These are phyloP conservation scores for Mesoclemmys tuberculata DNA, from an alignment of 2,113 vertebrate genomes.

Conservation along the genomic window DNA sequence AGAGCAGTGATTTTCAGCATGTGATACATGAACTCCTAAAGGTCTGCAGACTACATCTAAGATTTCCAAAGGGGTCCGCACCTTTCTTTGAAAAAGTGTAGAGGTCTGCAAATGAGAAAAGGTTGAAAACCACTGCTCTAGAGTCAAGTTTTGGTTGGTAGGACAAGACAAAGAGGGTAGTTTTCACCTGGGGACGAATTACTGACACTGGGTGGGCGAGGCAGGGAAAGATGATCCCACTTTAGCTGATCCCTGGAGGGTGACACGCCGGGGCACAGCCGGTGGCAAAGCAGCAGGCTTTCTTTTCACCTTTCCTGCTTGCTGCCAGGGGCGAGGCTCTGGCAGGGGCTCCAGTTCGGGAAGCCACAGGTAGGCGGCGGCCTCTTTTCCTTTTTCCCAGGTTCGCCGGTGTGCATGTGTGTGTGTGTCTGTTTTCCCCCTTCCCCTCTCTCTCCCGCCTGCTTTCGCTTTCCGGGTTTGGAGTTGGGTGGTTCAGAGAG, in stretches of 20 bases:
- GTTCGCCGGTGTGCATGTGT: slow-evolving; percentile 3
- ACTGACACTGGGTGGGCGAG: background rate
- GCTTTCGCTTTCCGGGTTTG: slow-evolving; percentile 63
- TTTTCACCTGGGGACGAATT: background rate
- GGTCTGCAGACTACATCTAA: background rate
- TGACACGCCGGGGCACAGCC: background rate
- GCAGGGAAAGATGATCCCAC: background rate
- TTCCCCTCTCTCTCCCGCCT: slow-evolving; percentile 9
- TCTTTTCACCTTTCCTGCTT: background rate
- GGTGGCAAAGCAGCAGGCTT: background rate
- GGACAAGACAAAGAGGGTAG: background rate
- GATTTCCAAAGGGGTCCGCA: background rate
- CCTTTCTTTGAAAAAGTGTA: background rate
- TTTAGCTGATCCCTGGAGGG: background rate
- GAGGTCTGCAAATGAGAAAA: background rate
- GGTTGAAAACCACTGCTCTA: background rate
- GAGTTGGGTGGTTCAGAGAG: slow-evolving; percentile 7
- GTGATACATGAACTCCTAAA: no score
- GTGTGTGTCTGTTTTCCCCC: background rate
- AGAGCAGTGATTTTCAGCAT: background rate
- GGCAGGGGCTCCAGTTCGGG: slow-evolving; percentile 34
- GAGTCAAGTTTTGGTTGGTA: background rate
- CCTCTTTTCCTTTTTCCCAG: slow-evolving; percentile 43
- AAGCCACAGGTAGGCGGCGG: slow-evolving; percentile 75
- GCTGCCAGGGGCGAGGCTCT: background rate